Percentiles rank a stretch among this genome's conserved stretches.
These are phyloP conservation scores for Leucophenga maculata DNA, from an alignment of 2,888 invertebrate genomes.

Conservation along the genomic window DNA sequence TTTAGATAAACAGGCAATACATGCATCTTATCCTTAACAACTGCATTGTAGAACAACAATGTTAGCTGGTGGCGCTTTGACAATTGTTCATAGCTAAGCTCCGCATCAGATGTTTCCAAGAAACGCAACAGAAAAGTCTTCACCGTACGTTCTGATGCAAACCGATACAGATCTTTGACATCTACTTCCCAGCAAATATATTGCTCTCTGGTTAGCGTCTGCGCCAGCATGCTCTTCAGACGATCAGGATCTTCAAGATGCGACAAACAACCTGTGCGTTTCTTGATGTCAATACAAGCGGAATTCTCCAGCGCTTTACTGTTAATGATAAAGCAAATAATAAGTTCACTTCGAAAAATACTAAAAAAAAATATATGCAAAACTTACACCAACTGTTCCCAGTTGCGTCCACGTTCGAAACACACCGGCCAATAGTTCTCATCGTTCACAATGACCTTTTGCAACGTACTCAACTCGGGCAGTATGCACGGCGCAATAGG, in stretches of 20 bases:
- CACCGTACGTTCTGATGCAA: conserved; percentile 82
- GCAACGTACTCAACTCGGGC: conserved; percentile 83
- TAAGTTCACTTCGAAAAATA: not conserved
- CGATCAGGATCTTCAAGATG: conserved; percentile 89
- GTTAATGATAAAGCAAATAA: conserved; percentile 28
- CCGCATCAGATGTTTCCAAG: conserved; percentile 70
- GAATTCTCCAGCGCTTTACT: conserved; percentile 80
- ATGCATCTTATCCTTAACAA: conserved; percentile 84
- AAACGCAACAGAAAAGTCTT: conserved; percentile 82
- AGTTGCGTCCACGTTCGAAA: conserved; percentile 87
- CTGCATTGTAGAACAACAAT: conserved; percentile 84
- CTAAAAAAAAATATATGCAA: no score
- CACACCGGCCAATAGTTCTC: conserved; percentile 91
- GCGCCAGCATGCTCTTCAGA: conserved; percentile 83
- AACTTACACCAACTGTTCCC: conserved; percentile 84
- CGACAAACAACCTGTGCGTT: conserved; percentile 89
- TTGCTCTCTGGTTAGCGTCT: conserved; percentile 83
- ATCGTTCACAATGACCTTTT: conserved; percentile 85
- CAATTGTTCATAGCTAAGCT: conserved; percentile 62
- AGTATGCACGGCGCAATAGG: conserved; percentile 88
- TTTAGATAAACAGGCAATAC: conserved; percentile 82
- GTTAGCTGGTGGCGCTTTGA: conserved; percentile 77
- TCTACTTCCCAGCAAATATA: conserved; percentile 72
- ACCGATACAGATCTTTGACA: conserved; percentile 80
- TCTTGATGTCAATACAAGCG: conserved; percentile 87